phyloP scores from a whole-genome alignment of 2,797 vertebrate species.

The Pitangus sulphuratus region DNA sequence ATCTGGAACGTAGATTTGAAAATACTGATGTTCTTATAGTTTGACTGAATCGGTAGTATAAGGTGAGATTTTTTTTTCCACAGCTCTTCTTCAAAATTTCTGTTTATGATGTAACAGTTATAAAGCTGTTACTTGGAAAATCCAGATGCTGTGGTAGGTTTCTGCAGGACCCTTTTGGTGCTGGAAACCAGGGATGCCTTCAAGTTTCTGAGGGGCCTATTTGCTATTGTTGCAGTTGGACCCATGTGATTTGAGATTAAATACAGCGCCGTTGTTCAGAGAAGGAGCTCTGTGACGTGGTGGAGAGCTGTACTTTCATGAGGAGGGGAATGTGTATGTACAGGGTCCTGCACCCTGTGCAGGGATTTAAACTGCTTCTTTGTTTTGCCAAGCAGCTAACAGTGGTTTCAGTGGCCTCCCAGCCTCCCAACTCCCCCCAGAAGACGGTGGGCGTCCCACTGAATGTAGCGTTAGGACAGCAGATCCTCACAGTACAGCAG shows the following conservation, averaged over 20 bases:
- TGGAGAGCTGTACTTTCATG: not conserved
- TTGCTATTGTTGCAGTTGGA: not conserved
- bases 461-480: constrained; percentile 88
- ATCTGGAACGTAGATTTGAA: not conserved
- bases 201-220: not conserved
- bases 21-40: not conserved
- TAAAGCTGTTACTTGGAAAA: not conserved
- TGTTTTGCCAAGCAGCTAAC: constrained; percentile 80
- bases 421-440: constrained; percentile 85
- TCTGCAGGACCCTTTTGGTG: not conserved
- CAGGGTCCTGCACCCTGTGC: not conserved
- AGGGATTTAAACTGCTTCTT: constrained; percentile 41
- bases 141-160: not conserved
- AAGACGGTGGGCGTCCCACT: constrained; percentile 87
- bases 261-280: not conserved
- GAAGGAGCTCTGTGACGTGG: not conserved
- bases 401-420: constrained; percentile 88
- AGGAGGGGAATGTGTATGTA: not conserved
- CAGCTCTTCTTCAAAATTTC: not conserved
- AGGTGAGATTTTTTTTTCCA: not conserved
- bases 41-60: not conserved
- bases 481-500: constrained; percentile 89
- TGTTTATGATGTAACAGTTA: not conserved
- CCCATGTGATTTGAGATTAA: not conserved
- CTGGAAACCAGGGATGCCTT: not conserved